Percentiles rank a stretch among this genome's conserved stretches.
phyloP scores from a whole-genome alignment of 2,113 vertebrate genomes.

The Patagioenas fasciata region DNA sequence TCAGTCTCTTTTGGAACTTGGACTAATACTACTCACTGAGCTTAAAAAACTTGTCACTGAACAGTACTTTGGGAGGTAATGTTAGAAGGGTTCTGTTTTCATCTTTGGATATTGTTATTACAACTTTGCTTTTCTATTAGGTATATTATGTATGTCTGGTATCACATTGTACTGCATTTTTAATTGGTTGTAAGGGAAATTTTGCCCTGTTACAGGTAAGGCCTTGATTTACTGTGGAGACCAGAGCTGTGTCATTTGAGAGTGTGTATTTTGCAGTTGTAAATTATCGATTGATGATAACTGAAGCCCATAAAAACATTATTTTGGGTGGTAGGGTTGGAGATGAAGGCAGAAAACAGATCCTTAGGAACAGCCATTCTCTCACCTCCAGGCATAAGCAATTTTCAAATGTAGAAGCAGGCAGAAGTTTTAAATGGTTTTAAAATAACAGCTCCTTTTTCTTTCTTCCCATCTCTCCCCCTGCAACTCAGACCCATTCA shows the following conservation, averaged over 20 bases:
- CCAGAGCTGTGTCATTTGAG: background rate
- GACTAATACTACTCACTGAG: background rate
- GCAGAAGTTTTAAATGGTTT: background rate
- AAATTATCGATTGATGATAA: background rate
- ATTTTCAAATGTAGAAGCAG: background rate
- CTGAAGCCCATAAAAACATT: background rate
- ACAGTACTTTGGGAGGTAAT: background rate
- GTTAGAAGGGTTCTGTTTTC: background rate
- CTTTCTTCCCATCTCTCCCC: background rate
- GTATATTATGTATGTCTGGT: background rate
- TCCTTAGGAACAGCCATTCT: background rate
- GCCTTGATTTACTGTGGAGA: background rate
- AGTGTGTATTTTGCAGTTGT: background rate
- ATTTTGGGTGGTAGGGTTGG: background rate
- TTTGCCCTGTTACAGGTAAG: background rate
- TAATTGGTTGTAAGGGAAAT: background rate
- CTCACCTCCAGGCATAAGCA: background rate
- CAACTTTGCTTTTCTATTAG: background rate
- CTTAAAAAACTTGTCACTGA: background rate
- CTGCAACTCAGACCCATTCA: background rate
- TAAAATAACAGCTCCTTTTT: background rate
- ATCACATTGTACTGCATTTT: background rate
- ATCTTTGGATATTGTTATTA: background rate
- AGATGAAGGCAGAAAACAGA: slow-evolving; percentile 14
- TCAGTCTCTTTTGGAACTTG: background rate